Base-by-base conservation (phyloP, 2,888 invertebrate species). In the Xestobium rufovillosum region DNA sequence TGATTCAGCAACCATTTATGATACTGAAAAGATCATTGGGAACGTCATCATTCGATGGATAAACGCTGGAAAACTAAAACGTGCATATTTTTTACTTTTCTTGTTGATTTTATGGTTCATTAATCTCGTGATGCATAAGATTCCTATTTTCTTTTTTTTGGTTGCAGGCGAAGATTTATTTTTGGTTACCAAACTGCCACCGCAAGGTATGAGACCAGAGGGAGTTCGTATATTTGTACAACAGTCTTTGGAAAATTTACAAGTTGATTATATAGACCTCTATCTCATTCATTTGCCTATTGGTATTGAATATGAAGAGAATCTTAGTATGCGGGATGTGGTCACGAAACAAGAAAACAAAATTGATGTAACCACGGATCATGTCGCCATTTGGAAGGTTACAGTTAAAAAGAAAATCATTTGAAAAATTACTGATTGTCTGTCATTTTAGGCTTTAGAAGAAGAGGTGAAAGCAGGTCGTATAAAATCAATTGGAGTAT, bases 301-400 rank as follows among this genome's bases (percentile, higher is more conserved):
- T 19, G 23, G 23, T 19, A n/a, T n/a, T 30, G 60, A 74, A 90
- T 47, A 80, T 83, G 49, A 85, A 91, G 31, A 64, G 91, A 0
- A 90, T 86, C 58, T 71, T 91, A 31, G 82, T 83, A n/a, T 86
- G 89, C 8, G 91, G 91, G 66, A 70, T 89, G 47, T 78, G 81
- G 13, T 75, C 78, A 9, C 65, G 70, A 49, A 78, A 80, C 69
- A 58, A 62, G 53, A 68, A 74, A 1, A 73, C 83, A 0, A 73
- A 75, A 27, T 65, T 71, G 26, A 79, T 85, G 4, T 70, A 74
- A 48, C 74, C 77, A 41, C 81, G 71, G 55, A 68, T 88, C 36
- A 72, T 73, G 43, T 71, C 70, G 30, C 86, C 87, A 0, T 63
- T 86, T 38, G 63, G 70, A 10, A 74, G 78, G 52, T 67, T 91